Evolutionary conservation across 2,888 invertebrate genomes (phyloP).

Genomic region (Brassicogethes aeneus): DNA sequence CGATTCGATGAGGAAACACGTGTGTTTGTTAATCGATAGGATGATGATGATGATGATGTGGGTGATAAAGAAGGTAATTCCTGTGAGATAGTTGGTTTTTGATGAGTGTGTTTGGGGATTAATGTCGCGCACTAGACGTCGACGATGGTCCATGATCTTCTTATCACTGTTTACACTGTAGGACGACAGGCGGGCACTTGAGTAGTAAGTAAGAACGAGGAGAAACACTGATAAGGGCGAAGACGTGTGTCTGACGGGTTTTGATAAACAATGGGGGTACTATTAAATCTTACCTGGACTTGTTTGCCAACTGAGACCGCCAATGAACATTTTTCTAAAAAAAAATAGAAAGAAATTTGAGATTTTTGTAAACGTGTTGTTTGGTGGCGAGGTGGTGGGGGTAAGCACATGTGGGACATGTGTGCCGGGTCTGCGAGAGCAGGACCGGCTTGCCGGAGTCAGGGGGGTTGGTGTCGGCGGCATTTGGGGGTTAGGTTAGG

Average conservation of each 20-base stretch:
- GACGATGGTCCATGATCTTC: background rate
- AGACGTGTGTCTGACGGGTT: too few species aligned
- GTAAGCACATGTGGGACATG: slow-evolving; percentile 17
- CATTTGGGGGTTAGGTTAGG: background rate
- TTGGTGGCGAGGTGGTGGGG: slow-evolving; percentile 11
- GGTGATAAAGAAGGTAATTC: too few species aligned
- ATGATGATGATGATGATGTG: too few species aligned
- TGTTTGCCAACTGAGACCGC: slow-evolving; percentile 99
- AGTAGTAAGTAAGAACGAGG: background rate
- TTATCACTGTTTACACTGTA: background rate
- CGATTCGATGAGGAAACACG: background rate
- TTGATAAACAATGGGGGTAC: too few species aligned
- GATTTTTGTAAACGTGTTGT: too few species aligned
- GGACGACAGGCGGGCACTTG: background rate
- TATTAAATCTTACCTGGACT: slow-evolving; percentile 83
- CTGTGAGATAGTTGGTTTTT: too few species aligned
- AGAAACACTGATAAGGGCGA: background rate
- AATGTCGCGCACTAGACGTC: slow-evolving; percentile 1
- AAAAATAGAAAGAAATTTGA: slow-evolving; percentile 42
- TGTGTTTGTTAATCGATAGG: too few species aligned
- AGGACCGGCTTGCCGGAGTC: background rate
- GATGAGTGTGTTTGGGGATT: background rate
- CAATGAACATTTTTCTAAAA: slow-evolving; percentile 99
- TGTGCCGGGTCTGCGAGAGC: slow-evolving; percentile 9
- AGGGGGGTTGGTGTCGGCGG: slow-evolving; percentile 5